Evolutionary conservation across 1,140 invertebrate genomes (phyloP), one percentile per base, ranked within the genome.

Genomic region (Dufourea novaeangliae): DNA sequence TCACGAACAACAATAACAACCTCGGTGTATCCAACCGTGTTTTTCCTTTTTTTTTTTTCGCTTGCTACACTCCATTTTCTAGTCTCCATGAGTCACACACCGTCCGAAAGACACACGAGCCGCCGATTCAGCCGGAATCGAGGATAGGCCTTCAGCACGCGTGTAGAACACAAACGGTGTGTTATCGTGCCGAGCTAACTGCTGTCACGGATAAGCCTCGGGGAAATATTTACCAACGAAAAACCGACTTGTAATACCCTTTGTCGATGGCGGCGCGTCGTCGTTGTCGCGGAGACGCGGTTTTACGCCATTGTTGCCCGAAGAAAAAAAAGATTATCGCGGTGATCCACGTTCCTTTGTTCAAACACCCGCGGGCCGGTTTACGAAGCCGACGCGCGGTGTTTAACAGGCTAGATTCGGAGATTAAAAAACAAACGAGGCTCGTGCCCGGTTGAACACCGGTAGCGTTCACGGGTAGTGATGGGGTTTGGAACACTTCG

Each of bases 361-460:
- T 29, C 50, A 3, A 34, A 50, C 20, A 32, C 14, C n/a, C n/a
- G n/a, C n/a, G n/a, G 25, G 29, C 34, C 7, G 10, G 12, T 41
- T 56, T 37, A 34, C 34, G 20, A 22, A 72, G 46, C n/a, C 41
- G 10, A 46, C 34, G 20, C 17, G 7, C 20, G n/a, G n/a, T n/a
- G n/a, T n/a, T n/a, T n/a, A n/a, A n/a, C n/a, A n/a, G n/a, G n/a
- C n/a, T 81, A 41, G 56, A 67, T 72, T 72, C n/a, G 39, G n/a
- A 67, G 64, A 81, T 80, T 80, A 62, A 61, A 76, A 77, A 82
- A 81, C 34, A 71, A 71, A 54, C 67, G 50, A 74, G 50, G 54
- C 20, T 39, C 46, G 27, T n/a, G 20, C 5, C 46, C 8, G 46
- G n/a, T n/a, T 50, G n/a, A 50, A 50, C 46, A 50, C 46, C 8